Evolutionary conservation across 2,113 vertebrate genomes (phyloP), one percentile per base, ranked within the genome.

Genomic region (Trichomycterus rosablanca): DNA sequence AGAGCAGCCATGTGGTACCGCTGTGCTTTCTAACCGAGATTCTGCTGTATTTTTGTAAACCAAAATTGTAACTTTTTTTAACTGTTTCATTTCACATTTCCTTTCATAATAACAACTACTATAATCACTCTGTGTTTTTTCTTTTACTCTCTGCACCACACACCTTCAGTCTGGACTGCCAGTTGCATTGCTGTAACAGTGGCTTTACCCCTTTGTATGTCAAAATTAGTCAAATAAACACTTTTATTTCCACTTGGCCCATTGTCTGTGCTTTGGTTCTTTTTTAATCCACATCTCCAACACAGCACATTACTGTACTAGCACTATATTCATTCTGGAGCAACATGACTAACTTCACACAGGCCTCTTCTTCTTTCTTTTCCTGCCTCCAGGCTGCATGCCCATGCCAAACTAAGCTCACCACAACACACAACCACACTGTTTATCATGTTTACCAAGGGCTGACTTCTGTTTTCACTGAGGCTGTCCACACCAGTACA

Each of bases 141-240:
- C 40, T 66, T 39, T 54, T 51, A 57, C 26, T 60, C 51, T 54
- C 18, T 66, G 22, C 20, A 52, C 51, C 44, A 19, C 67, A 64
- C 57, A 45, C 35, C 37, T 52, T 54, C 68, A 42, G 37, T 59
- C 46, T 10, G 40, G 46, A 88, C 89, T 90, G 88, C 86, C 88
- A 84, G 83, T 67, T 87, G 83, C 77, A 65, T 74, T 82, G 87
- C 89, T 90, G 86, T 87, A 81, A 82, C 64, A 81, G 78, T 89
- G 83, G 88, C 89, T 89, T 86, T 77, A 75, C 76, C 71, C 64
- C 80, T 89, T 87, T 92, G 89, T 92, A 91, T 87, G 85, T 75
- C 88, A 83, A 84, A 86, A 81, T 81, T 87, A 89, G 88, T 87
- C 84, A 59, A 93, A 93, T 93, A 93, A 93, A 89, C 88, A 84